phyloP scores from a whole-genome alignment of 2,888 invertebrate species.

The Lamproptera curius region DNA sequence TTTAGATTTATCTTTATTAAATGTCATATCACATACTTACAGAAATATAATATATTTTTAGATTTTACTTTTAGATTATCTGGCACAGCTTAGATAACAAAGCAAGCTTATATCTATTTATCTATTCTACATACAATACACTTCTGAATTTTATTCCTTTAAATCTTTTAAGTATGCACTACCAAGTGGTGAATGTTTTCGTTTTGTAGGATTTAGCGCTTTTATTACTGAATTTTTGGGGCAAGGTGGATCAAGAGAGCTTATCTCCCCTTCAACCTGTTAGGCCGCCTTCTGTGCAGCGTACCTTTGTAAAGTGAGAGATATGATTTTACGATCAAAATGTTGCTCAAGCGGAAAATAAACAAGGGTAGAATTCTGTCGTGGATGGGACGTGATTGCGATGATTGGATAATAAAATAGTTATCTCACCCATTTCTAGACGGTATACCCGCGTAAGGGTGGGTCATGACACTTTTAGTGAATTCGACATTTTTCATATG shows the following conservation, averaged over 20 bases:
- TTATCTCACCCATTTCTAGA: not conserved
- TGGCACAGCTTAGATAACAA: too few relatives aligned
- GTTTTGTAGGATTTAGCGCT: conserved; percentile 38
- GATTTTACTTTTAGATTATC: too few relatives aligned
- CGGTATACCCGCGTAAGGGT: not conserved
- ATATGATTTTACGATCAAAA: conserved; percentile 61
- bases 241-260: conserved; percentile 44
- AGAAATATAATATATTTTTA: too few relatives aligned
- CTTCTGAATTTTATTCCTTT: too few relatives aligned
- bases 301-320: conserved; percentile 54
- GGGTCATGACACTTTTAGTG: too few relatives aligned
- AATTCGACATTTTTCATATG: too few relatives aligned
- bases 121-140: too few relatives aligned
- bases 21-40: too few relatives aligned
- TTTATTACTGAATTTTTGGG: conserved; percentile 45
- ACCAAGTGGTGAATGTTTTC: too few relatives aligned
- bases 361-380: conserved; percentile 6
- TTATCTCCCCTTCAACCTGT: conserved; percentile 62
- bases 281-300: conserved; percentile 58
- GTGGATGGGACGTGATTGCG: not conserved
- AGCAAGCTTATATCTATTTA: too few relatives aligned
- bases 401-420: conserved; percentile 7
- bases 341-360: conserved; percentile 33
- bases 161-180: too few relatives aligned
- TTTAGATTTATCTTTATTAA: too few relatives aligned